These are phyloP conservation scores for Coleophora deauratella DNA, from an alignment of 2,888 invertebrate species.

Conservation along the genomic window DNA sequence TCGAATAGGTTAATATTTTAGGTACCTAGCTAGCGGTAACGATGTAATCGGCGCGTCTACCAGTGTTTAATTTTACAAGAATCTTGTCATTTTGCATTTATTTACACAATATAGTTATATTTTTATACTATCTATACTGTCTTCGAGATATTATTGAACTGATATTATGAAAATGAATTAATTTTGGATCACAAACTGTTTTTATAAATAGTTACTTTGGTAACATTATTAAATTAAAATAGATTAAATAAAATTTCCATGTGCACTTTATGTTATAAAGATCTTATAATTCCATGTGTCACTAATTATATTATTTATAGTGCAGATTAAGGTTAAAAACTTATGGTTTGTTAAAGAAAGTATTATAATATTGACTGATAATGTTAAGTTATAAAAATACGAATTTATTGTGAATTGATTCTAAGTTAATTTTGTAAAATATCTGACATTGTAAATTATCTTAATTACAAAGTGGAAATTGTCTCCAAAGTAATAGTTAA, in stretches of 20 bases:
- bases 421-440: background rate
- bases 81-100: slow-evolving; percentile 25
- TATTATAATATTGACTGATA: slow-evolving; percentile 4
- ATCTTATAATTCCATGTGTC: too few species aligned
- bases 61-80: background rate
- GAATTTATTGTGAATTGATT: slow-evolving; percentile 3
- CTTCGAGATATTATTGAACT: background rate
- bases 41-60: too few species aligned
- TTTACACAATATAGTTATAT: slow-evolving; percentile 11
- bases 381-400: background rate
- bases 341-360: background rate
- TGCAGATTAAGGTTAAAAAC: too few species aligned
- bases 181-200: slow-evolving; percentile 8
- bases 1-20: too few species aligned
- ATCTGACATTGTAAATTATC: background rate
- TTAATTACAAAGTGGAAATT: too few species aligned
- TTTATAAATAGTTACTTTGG: too few species aligned
- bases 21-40: too few species aligned
- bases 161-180: slow-evolving; percentile 4
- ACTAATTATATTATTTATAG: too few species aligned
- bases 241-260: background rate
- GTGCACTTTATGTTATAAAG: too few species aligned
- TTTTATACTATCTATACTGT: slow-evolving; percentile 1
- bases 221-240: too few species aligned
- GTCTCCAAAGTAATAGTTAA: too few species aligned